Evolutionary conservation across 2,888 invertebrate species (phyloP).

Genomic region (Drosophila setosimentum): DNA sequence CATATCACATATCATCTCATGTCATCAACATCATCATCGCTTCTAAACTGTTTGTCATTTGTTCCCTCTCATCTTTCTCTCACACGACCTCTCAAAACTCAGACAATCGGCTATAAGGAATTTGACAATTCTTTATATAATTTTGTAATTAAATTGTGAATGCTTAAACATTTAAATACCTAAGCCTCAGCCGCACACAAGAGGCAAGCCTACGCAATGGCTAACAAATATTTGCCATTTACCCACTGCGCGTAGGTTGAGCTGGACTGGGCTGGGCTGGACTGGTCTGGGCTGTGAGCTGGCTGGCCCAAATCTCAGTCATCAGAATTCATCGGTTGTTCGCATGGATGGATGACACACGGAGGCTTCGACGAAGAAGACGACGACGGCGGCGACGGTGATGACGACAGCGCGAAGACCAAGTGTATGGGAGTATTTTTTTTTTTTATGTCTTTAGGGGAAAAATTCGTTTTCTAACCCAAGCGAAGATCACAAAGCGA

Average conservation of each 20-base stretch:
- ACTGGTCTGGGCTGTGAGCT: conserved; percentile 11
- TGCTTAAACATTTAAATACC: conserved; percentile 74
- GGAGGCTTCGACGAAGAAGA: conserved; percentile 49
- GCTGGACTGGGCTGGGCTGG: not conserved
- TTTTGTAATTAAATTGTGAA: conserved; percentile 67
- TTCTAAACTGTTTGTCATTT: conserved; percentile 64
- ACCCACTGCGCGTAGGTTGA: conserved; percentile 47
- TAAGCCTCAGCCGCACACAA: conserved; percentile 61
- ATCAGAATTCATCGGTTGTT: conserved; percentile 63
- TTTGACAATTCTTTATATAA: conserved; percentile 82
- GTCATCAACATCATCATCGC: conserved; percentile 34
- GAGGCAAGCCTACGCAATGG: conserved; percentile 55
- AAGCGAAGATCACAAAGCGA: conserved; percentile 57
- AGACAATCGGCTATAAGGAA: conserved; percentile 78
- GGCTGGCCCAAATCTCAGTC: conserved; percentile 58
- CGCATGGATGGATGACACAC: conserved; percentile 50
- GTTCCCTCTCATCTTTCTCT: conserved; percentile 40
- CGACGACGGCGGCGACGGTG: conserved; percentile 36
- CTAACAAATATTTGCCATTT: conserved; percentile 17
- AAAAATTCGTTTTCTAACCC: conserved; percentile 38
- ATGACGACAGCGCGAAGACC: conserved; percentile 44
- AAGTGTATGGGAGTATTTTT: conserved; percentile 19
- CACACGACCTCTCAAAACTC: conserved; percentile 67
- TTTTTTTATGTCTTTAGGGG: conserved; percentile 7
- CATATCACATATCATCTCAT: not conserved